Percentiles rank a stretch among this genome's conserved stretches.
These are phyloP conservation scores for Drosophila bifasciata DNA, from an alignment of 1,140 invertebrate species.

Conservation along the genomic window DNA sequence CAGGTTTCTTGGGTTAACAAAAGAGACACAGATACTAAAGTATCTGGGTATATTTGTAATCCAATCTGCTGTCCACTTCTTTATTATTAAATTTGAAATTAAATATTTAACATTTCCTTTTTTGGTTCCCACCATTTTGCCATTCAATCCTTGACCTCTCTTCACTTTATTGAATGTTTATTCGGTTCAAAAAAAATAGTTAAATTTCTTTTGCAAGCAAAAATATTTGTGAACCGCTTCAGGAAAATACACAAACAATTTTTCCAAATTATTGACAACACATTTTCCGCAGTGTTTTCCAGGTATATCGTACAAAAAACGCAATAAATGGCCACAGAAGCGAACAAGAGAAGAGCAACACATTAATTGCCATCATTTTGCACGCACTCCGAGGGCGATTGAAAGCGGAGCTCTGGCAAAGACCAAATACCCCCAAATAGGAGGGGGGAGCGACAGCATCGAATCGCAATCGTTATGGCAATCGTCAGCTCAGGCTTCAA, in stretches of 20 bases:
- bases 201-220: not conserved
- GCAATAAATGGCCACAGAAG: not conserved
- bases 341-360: slow-evolving; percentile 17
- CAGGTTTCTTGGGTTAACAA: too few species aligned
- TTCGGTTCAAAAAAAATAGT: too few species aligned
- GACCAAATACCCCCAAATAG: slow-evolving; percentile 48
- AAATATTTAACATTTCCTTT: too few species aligned
- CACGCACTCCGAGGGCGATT: slow-evolving; percentile 56
- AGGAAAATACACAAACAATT: not conserved
- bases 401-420: slow-evolving; percentile 35
- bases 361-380: slow-evolving; percentile 72
- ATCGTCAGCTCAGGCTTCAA: slow-evolving; percentile 40
- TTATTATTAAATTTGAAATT: too few species aligned
- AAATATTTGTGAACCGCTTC: not conserved
- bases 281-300: not conserved
- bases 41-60: too few species aligned
- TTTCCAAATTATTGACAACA: not conserved
- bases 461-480: slow-evolving; percentile 32
- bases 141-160: too few species aligned
- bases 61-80: too few species aligned
- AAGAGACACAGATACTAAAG: too few species aligned
- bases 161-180: too few species aligned
- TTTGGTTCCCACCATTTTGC: too few species aligned
- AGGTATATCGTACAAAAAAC: slow-evolving; percentile 13
- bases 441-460: slow-evolving; percentile 16